Percentiles rank a stretch among this genome's conserved stretches.
These are phyloP conservation scores for Drosophila sordidula DNA, from an alignment of 2,888 invertebrate genomes.

Conservation along the genomic window DNA sequence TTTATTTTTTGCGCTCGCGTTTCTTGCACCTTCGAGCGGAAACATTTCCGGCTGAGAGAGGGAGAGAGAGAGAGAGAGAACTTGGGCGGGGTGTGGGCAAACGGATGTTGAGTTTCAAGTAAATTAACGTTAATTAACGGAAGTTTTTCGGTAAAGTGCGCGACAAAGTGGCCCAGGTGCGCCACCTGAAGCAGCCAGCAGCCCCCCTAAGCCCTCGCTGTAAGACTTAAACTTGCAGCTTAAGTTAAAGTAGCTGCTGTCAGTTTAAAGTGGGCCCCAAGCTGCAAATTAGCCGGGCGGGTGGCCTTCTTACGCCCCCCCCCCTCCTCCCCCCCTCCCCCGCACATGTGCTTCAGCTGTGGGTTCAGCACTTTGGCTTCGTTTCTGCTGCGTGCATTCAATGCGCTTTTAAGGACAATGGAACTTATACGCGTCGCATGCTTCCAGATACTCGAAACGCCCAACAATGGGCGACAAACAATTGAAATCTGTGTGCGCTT, in stretches of 20 bases:
- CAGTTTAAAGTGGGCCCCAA: constrained; percentile 38
- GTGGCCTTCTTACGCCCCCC: not conserved
- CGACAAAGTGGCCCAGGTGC: constrained; percentile 57
- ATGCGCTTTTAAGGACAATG: constrained; percentile 68
- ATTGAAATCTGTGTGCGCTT: constrained; percentile 78
- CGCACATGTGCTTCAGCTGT: constrained; percentile 27
- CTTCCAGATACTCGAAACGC: constrained; percentile 66
- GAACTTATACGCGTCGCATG: constrained; percentile 63
- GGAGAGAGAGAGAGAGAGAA: not conserved
- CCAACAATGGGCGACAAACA: constrained; percentile 77
- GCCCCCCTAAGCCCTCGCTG: not conserved
- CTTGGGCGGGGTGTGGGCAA: not conserved
- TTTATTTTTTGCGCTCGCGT: constrained; percentile 16
- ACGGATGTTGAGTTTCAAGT: constrained; percentile 74
- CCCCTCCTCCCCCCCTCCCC: too few relatives aligned
- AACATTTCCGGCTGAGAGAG: constrained; percentile 63
- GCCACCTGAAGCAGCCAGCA: constrained; percentile 35
- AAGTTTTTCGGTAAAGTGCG: constrained; percentile 67
- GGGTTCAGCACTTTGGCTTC: constrained; percentile 27
- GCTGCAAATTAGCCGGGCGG: constrained; percentile 50
- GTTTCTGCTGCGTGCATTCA: constrained; percentile 50
- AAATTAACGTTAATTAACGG: constrained; percentile 81
- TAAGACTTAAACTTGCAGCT: constrained; percentile 16
- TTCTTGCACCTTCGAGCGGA: constrained; percentile 43
- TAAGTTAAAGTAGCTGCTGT: constrained; percentile 45